Percentiles rank a stretch among this genome's conserved stretches.
Conservation (phyloP, 2,888 invertebrate species). For the Epistrophe eligans region DNA sequence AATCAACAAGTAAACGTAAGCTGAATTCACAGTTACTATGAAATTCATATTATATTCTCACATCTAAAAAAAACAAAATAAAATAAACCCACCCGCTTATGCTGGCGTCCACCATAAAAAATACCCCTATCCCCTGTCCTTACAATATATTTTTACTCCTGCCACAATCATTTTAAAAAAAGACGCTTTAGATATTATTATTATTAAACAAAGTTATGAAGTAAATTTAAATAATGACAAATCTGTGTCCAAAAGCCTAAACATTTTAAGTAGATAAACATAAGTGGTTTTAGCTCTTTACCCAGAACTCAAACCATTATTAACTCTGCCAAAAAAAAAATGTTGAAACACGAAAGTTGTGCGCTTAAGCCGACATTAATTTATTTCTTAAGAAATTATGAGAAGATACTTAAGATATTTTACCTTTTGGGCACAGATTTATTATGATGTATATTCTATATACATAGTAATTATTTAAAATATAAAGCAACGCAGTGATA, state of each 20-base stretch:
- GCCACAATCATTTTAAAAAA: slow-evolving; percentile 37
- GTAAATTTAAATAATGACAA: slow-evolving; percentile 2
- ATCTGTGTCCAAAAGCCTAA: not conserved
- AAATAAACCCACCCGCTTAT: slow-evolving; percentile 43
- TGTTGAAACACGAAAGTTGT: not conserved
- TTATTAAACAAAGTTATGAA: slow-evolving; percentile 32
- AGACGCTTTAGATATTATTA: slow-evolving; percentile 60
- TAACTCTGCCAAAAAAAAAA: not conserved
- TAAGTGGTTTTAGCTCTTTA: not conserved
- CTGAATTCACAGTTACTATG: slow-evolving; percentile 45
- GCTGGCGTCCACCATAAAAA: slow-evolving; percentile 10
- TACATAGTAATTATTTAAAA: slow-evolving; percentile 28
- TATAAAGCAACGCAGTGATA: slow-evolving; percentile 74
- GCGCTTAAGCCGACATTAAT: not conserved
- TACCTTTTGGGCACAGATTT: not conserved
- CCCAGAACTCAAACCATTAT: not conserved
- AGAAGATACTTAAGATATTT: not conserved
- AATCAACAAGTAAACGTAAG: slow-evolving; percentile 41
- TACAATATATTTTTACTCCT: not conserved
- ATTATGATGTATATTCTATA: slow-evolving; percentile 12
- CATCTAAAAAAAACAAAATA: not conserved
- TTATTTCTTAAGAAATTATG: not conserved
- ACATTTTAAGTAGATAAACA: not conserved
- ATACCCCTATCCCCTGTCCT: not conserved
- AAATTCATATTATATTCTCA: slow-evolving; percentile 40